These are phyloP conservation scores for Volucella bombylans DNA, from an alignment of 2,888 invertebrate genomes.

Conservation along the genomic window DNA sequence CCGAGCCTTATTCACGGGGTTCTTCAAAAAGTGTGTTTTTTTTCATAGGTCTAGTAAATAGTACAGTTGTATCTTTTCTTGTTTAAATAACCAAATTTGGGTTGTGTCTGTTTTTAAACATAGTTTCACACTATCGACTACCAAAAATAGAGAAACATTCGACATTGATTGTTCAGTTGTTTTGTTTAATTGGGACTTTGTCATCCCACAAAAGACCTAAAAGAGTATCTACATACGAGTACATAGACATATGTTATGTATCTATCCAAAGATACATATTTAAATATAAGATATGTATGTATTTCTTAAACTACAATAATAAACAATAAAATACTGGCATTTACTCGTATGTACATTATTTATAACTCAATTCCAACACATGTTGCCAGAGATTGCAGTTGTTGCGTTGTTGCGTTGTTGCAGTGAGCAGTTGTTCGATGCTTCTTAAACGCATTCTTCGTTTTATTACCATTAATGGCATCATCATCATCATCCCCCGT, in stretches of 20 bases:
- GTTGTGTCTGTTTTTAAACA: slow-evolving; percentile 5
- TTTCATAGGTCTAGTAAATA: neutral
- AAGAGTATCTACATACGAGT: neutral
- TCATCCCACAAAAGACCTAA: neutral
- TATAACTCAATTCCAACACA: slow-evolving; percentile 30
- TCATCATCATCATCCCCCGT: slow-evolving; percentile 56
- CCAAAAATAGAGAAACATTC: slow-evolving; percentile 8
- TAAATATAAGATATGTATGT: slow-evolving; percentile 2
- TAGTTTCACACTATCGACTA: slow-evolving; percentile 9
- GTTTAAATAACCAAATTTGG: slow-evolving; percentile 15
- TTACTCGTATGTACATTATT: slow-evolving; percentile 2
- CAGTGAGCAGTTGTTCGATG: slow-evolving; percentile 31
- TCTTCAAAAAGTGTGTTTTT: too few species aligned
- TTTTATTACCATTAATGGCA: slow-evolving; percentile 62
- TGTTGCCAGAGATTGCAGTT: slow-evolving; percentile 34
- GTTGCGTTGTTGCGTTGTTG: too few species aligned
- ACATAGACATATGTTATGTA: neutral
- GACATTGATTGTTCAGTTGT: slow-evolving; percentile 1
- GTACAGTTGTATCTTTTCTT: slow-evolving; percentile 1
- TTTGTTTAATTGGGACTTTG: slow-evolving; percentile 3
- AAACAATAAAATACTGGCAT: slow-evolving; percentile 14
- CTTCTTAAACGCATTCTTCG: slow-evolving; percentile 19
- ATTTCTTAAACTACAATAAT: neutral
- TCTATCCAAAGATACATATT: neutral
- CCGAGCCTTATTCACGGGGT: too few species aligned